Base-by-base conservation (phyloP, 2,113 vertebrate species). In the Blennius ocellaris region DNA sequence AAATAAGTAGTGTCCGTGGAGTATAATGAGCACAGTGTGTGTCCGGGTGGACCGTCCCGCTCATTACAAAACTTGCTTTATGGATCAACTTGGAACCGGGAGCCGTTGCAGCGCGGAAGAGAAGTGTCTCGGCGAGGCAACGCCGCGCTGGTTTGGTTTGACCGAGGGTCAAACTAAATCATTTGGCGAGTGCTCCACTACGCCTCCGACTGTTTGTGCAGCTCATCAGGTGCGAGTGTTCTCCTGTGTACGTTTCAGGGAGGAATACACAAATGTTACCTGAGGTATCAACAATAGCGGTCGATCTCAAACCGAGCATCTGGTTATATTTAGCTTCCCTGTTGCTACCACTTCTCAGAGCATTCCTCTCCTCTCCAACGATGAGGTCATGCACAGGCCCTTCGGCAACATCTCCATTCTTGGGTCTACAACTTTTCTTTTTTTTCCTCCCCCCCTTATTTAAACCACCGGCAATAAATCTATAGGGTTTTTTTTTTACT, bases 241-340 rank as follows among this genome's bases (percentile, higher is more conserved):
- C 15, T 40, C 39, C 36, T 4, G 37, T 14, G 9, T 30, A 59
- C 65, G 38, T 47, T 52, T 50, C 3, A 45, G 56, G 58, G 38
- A 67, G 40, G 48, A 17, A 63, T 17, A 76, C 72, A 48, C 48
- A 73, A 75, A 61, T 6, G 11, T 74, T 61, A 54, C 61, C 59
- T 8, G 41, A 58, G 74, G 73, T 43, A 75, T 70, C 64, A 69
- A 71, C 54, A 71, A 76, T 54, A 30, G 39, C 50, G 57, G 61
- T 73, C 68, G 51, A 70, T 38, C 75, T 72, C 41, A 45, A 67
- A 67, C 36, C 30, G 36, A 65, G 39, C 74, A 83, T 62, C 73
- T 81, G 74, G 77, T 83, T 82, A 83, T 80, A 83, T 80, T 83
- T 82, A 90, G 66, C 70, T 48, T 67, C 63, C 36, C 73, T 65